Base-by-base conservation (phyloP, 1,140 invertebrate genomes). In the Temnothorax curvispinosus region DNA sequence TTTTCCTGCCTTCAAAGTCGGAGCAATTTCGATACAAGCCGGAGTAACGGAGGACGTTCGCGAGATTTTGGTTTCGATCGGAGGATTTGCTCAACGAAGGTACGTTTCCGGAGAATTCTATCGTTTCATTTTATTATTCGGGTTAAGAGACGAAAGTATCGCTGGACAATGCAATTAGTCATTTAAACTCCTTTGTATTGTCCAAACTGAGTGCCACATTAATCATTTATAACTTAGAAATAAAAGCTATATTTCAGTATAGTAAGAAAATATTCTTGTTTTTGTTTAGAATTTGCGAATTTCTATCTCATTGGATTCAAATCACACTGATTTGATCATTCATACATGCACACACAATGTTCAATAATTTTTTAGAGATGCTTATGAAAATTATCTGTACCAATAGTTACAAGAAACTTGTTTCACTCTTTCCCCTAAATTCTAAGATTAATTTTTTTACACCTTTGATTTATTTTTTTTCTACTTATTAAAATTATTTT, bases 31-130 rank as follows among this genome's bases (percentile, higher is more conserved):
- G 44, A 44, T 71, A 81, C 21, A 84, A 47, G 44, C 44, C 69
- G 56, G 56, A 72, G 80, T 52, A 21, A 56, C 58, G 41, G 9
- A 41, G 27, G 32, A 41, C 69, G 13, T 27, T 72, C 54, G 44
- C 18, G 67, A 67, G 38, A 81, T 84, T 84, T 75, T 47, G 27
- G 21, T 58, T 82, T 78, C n/a, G 41, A 75, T 62, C 56, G 54
- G 32, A n/a, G 69, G 27, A 47, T 74, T 54, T 41, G 54, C 56
- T 74, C 69, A 62, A 78, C 44, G 44, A n/a, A 84, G 80, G 80
- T 84, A n/a, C 71, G 69, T 75, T 74, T 38, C n/a, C 32, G 9
- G 4, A 2, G 4, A 52, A 69, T 67, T 80, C 9, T 54, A 15
- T 38, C 3, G 3, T 41, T 41, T 44, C 4, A 32, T 21, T 74